Percentiles rank a stretch among this genome's conserved stretches.
Evolutionary conservation across 2,888 invertebrate genomes (phyloP).

Genomic region (Chrysolina haemoptera): DNA sequence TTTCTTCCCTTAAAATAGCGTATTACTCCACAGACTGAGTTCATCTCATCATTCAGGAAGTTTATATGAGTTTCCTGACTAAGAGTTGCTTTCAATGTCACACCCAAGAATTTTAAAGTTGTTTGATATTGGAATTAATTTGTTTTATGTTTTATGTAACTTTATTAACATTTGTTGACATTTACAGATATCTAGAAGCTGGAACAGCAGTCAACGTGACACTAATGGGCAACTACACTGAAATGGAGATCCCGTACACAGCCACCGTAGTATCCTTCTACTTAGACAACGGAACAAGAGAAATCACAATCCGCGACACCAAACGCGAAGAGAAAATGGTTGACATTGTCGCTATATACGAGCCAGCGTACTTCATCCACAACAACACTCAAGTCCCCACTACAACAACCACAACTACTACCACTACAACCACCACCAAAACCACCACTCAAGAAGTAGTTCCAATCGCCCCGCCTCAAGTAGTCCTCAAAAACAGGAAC

Average conservation of each 20-base stretch:
- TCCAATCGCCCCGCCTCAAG: constrained; percentile 39
- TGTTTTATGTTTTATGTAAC: no score
- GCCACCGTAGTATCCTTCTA: constrained; percentile 81
- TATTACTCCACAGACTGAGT: no score
- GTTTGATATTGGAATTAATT: no score
- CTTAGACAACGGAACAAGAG: constrained; percentile 74
- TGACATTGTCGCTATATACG: constrained; percentile 81
- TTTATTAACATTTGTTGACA: neutral
- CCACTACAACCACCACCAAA: constrained; percentile 70
- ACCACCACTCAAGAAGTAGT: constrained; percentile 70
- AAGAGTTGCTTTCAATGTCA: no score
- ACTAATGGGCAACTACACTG: constrained; percentile 80
- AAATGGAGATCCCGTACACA: constrained; percentile 82
- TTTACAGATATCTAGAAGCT: constrained; percentile 73
- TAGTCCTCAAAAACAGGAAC: constrained; percentile 46
- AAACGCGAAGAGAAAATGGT: constrained; percentile 78
- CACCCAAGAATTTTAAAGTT: no score
- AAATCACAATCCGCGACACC: constrained; percentile 76
- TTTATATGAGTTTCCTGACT: no score
- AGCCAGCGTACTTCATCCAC: constrained; percentile 82
- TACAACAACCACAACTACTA: constrained; percentile 77
- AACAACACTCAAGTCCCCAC: constrained; percentile 87
- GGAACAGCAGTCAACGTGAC: constrained; percentile 89
- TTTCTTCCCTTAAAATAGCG: no score
- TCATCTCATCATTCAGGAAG: no score